phyloP scores from a whole-genome alignment of 2,888 invertebrate genomes.

The Camptogramma bilineatum region DNA sequence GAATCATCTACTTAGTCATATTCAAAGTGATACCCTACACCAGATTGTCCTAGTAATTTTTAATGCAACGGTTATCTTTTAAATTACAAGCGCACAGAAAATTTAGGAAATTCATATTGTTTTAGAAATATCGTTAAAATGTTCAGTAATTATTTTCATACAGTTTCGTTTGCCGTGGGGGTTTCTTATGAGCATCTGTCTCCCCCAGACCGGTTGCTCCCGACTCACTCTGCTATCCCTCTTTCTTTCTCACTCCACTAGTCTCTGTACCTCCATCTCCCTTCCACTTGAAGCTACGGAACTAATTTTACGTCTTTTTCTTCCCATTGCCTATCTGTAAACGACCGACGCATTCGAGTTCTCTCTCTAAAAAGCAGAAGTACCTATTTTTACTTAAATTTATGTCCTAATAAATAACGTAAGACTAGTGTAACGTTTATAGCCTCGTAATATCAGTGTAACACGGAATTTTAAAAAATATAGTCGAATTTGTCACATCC shows the following conservation, averaged over 20 bases:
- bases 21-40: no score
- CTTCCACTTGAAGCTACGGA: slow-evolving; percentile 67
- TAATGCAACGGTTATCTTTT: no score
- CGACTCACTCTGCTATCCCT: slow-evolving; percentile 54
- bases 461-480: slow-evolving; percentile 38
- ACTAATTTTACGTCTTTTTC: slow-evolving; percentile 81
- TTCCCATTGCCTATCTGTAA: slow-evolving; percentile 71
- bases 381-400: slow-evolving; percentile 54
- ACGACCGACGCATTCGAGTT: slow-evolving; percentile 59
- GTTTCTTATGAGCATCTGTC: slow-evolving; percentile 79
- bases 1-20: no score
- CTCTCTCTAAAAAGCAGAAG: slow-evolving; percentile 49
- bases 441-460: slow-evolving; percentile 42
- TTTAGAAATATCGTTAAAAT: slow-evolving; percentile 53
- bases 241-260: slow-evolving; percentile 59
- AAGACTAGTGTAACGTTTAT: slow-evolving; percentile 47
- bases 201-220: slow-evolving; percentile 80
- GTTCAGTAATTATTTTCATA: slow-evolving; percentile 77
- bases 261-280: slow-evolving; percentile 52
- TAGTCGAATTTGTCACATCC: slow-evolving; percentile 42
- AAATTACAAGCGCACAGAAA: no score
- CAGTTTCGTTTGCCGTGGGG: slow-evolving; percentile 76
- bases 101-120: background rate
- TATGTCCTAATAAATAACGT: slow-evolving; percentile 54
- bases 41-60: no score